These are phyloP conservation scores for Dromiciops gliroides DNA, from an alignment of 2,113 vertebrate genomes.

Conservation along the genomic window DNA sequence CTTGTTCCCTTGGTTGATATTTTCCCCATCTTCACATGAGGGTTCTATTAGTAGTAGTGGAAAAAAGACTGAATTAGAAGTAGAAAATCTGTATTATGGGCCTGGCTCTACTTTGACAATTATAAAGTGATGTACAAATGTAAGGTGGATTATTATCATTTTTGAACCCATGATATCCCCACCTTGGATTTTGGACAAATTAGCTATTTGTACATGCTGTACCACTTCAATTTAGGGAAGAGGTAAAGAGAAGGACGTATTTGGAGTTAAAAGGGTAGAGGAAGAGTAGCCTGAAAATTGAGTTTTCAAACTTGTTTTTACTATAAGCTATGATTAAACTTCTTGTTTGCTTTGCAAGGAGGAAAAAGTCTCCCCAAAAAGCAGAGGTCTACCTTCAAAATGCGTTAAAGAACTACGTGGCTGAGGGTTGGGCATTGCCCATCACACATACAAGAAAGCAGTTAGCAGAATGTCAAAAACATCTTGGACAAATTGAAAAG, in stretches of 20 bases:
- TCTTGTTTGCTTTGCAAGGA: slow-evolving; percentile 84
- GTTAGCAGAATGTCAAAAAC: slow-evolving; percentile 95
- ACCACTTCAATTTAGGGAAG: not conserved
- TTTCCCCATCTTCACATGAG: not conserved
- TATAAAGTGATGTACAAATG: not conserved
- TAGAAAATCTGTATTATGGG: not conserved
- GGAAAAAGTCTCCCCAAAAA: slow-evolving; percentile 92
- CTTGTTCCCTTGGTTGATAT: not conserved
- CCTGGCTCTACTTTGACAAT: not conserved
- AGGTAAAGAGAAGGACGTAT: not conserved
- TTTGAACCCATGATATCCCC: rapidly evolving
- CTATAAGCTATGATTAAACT: not conserved
- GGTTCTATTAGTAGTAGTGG: not conserved
- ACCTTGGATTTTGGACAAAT: not conserved
- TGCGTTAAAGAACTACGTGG: slow-evolving; percentile 93
- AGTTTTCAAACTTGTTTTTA: not conserved
- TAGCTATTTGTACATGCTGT: not conserved
- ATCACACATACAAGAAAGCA: slow-evolving; percentile 96
- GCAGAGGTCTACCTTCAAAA: slow-evolving; percentile 93
- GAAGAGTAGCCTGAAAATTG: rapidly evolving
- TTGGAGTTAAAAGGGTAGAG: not conserved
- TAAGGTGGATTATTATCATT: too few relatives aligned
- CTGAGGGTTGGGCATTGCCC: slow-evolving; percentile 94
- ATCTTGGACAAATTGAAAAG: slow-evolving; percentile 92
- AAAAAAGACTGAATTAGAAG: not conserved